Base-by-base conservation (phyloP, 2,888 invertebrate species). In the Leucoma salicis region DNA sequence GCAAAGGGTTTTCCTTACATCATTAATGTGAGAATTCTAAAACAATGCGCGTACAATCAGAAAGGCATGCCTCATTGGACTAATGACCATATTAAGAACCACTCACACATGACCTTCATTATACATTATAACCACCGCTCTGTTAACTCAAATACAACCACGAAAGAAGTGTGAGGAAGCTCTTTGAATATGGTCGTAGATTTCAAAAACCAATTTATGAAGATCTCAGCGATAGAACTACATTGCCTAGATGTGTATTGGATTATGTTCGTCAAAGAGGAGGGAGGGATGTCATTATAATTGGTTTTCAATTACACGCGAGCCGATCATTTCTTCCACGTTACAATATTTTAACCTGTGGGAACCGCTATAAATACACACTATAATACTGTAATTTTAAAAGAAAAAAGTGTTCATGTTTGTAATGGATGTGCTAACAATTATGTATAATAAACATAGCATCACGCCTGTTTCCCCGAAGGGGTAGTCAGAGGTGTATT, bases 41-140 rank as follows among this genome's bases (percentile, higher is more conserved):
- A 74, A 85, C 82, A 84, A 83, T 79, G 69, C 67, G 50, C 54
- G 63, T 57, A 69, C 55, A 76, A 74, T 71, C 72, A 76, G 82
- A 83, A 83, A 83, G 80, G 66, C 70, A 78, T 70, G 81, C 72
- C 74, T 74, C 80, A 82, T 82, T 75, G 77, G 71, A 70, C 74
- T 84, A 83, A 84, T 77, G 79, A 72, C 78, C 74, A 67, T 51
- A 60, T 47, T 56, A 50, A 51, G 24, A 25, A 57, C 77, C 76
- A 74, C 7, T 14, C 2, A 24, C 45, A 15, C 2, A 28, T 53
- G 69, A 73, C 42, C 63, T 36, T 36, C 0, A 31, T 13, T 11
- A 33, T 13, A 16, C 42, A 42, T 35, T 8, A 3, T 33, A 31
- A 24, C 31, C 13, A 6, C 38, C 15, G 12, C 1, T 6, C 10